A percentile compares a stretch with the other conserved stretches of the same genome.
Evolutionary conservation across 2,888 invertebrate species (phyloP).

Genomic region (Uloborus plumipes): DNA sequence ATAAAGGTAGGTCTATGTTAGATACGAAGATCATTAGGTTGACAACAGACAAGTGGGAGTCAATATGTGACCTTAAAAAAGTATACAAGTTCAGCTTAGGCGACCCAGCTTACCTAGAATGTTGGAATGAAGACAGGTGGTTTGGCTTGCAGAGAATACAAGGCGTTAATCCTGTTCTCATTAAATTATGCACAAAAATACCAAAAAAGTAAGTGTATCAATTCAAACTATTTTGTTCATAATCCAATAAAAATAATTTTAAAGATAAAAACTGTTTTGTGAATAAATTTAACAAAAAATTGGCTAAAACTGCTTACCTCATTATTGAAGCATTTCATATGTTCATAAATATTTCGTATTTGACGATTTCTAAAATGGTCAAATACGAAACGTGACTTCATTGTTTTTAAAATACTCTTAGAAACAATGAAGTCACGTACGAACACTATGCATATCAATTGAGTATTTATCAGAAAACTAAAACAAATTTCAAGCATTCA

Average conservation of each 20-base stretch:
- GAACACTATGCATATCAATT: too few relatives aligned
- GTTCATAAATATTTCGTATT: too few relatives aligned
- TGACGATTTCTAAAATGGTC: too few relatives aligned
- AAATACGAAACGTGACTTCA: too few relatives aligned
- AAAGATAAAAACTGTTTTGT: too few relatives aligned
- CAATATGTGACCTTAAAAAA: constrained; percentile 70
- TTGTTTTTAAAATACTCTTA: too few relatives aligned
- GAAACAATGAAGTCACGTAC: too few relatives aligned
- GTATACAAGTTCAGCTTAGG: constrained; percentile 70
- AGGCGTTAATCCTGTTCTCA: constrained; percentile 73
- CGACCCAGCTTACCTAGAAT: constrained; percentile 67
- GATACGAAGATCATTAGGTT: constrained; percentile 66
- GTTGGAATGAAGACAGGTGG: constrained; percentile 72
- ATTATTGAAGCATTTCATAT: background rate
- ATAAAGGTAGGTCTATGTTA: constrained; percentile 67
- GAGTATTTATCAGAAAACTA: too few relatives aligned
- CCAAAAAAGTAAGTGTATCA: constrained; percentile 72
- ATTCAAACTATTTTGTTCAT: background rate
- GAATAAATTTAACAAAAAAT: background rate
- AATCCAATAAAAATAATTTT: too few relatives aligned
- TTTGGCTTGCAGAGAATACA: constrained; percentile 73
- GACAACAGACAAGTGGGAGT: constrained; percentile 70
- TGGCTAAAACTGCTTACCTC: background rate
- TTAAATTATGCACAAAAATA: constrained; percentile 72
- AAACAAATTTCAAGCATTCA: too few relatives aligned